Evolutionary conservation across 2,888 invertebrate species (phyloP), one percentile per base, ranked within the genome.

Genomic region (Patella ulyssiponensis): DNA sequence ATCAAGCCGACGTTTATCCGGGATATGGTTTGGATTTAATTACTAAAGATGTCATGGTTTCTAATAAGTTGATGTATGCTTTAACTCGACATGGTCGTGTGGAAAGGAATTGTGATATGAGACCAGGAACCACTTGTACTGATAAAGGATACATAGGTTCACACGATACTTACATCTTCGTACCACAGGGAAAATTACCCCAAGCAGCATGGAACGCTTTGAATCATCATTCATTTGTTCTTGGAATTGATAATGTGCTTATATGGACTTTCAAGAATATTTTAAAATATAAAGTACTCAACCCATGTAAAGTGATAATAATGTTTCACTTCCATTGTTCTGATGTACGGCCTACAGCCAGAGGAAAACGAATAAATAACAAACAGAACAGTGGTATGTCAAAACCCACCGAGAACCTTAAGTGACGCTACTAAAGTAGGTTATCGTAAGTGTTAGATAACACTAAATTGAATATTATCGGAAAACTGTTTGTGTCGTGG

Each of bases 301-400:
- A 77, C 73, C 77, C 77, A 12, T 77, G 77, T 69, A 77, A 77
- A 71, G 73, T 77, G 9, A 56, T 77, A 23, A 33, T 44, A 44
- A 51, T 77, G 7, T 77, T 72, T 23, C 77, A 77, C 56, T 14
- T 53, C n/a, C 77, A 77, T n/a, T 77, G 77, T 69, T 27, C 69
- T n/a, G 52, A 15, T 0, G 27, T 77, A 20, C 51, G 77, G 11
- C 17, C n/a, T 53, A 51, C 20, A 14, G 52, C 14, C 23, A 77
- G 69, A 44, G 17, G 23, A 58, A 44, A 44, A 44, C 44, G 44
- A 7, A 44, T 44, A 44, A 44, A 44, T 44, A 44, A 44, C 44
- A 44, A 9, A 9, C 0, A 1, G 7, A 44, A 44, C 9, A 44
- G 1, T 44, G 44, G 44, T 5, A 7, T 0, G 9, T 44, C 44